Evolutionary conservation across 2,797 vertebrate genomes (phyloP).

Genomic region (Sarcoramphus papa): DNA sequence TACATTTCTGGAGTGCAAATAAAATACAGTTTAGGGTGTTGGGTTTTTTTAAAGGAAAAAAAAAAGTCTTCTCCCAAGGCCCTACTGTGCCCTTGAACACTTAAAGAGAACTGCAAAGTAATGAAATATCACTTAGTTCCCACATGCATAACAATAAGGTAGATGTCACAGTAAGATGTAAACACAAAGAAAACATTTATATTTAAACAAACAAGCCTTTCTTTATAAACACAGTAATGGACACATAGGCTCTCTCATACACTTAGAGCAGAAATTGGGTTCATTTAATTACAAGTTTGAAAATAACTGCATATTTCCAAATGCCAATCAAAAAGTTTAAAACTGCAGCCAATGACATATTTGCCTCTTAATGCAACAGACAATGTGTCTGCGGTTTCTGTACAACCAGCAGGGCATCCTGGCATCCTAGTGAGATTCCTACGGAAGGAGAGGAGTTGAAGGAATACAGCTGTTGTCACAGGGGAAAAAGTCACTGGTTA

Average conservation of each 20-base stretch:
- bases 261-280: background rate
- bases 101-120: background rate
- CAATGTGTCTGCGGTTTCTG: constrained; percentile 19
- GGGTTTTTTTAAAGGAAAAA: background rate
- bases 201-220: background rate
- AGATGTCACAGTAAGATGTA: background rate
- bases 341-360: background rate
- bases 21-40: background rate
- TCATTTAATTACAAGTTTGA: constrained; percentile 17
- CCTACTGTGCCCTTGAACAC: background rate
- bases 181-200: background rate
- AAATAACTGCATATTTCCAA: constrained; percentile 1
- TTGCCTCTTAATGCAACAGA: constrained; percentile 22
- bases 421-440: background rate
- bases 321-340: background rate
- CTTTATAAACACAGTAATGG: constrained; percentile 3
- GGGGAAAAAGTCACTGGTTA: background rate
- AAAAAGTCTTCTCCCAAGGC: background rate
- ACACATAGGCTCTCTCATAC: background rate
- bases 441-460: constrained; percentile 20
- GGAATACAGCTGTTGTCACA: constrained; percentile 30
- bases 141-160: background rate
- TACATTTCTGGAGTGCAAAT: background rate
- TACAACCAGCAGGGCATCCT: background rate
- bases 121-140: background rate